A percentile compares a stretch with the other conserved stretches of the same genome.
These are phyloP conservation scores for Lacanobia wlatinum DNA, from an alignment of 2,888 invertebrate genomes.

Conservation along the genomic window DNA sequence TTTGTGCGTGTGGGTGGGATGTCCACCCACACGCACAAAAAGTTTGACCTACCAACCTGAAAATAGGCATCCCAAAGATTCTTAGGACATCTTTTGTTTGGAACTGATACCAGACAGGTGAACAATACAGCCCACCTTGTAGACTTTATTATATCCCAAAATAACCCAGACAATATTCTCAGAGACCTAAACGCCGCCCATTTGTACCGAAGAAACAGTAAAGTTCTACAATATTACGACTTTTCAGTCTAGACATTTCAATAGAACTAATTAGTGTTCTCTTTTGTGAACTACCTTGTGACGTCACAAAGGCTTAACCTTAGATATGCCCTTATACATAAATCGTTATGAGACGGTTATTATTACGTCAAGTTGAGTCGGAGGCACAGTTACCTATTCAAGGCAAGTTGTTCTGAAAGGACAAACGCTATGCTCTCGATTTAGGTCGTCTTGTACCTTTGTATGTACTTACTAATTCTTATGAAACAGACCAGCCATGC, in stretches of 20 bases:
- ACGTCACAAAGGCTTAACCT: conserved; percentile 31
- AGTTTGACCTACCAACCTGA: too few relatives aligned
- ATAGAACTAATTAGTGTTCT: conserved; percentile 35
- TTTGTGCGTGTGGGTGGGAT: too few relatives aligned
- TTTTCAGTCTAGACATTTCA: conserved; percentile 32
- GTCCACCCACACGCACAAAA: too few relatives aligned
- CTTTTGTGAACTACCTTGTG: conserved; percentile 28
- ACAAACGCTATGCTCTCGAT: conserved; percentile 32
- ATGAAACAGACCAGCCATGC: conserved; percentile 13
- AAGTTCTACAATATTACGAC: conserved; percentile 22
- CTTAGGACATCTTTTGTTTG: not conserved
- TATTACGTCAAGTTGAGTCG: conserved; percentile 41
- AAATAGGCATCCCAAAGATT: not conserved
- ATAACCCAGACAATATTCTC: conserved; percentile 17
- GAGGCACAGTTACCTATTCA: conserved; percentile 47
- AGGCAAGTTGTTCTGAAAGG: conserved; percentile 38
- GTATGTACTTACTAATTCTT: not conserved
- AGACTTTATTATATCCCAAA: conserved; percentile 2
- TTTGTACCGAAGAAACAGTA: conserved; percentile 11
- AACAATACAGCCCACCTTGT: not conserved
- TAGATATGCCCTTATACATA: conserved; percentile 21
- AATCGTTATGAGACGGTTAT: conserved; percentile 36
- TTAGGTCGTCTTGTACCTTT: conserved; percentile 7
- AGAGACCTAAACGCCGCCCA: not conserved
- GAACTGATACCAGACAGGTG: not conserved